phyloP scores from a whole-genome alignment of 2,888 invertebrate species.

The Cerastis rubricosa region DNA sequence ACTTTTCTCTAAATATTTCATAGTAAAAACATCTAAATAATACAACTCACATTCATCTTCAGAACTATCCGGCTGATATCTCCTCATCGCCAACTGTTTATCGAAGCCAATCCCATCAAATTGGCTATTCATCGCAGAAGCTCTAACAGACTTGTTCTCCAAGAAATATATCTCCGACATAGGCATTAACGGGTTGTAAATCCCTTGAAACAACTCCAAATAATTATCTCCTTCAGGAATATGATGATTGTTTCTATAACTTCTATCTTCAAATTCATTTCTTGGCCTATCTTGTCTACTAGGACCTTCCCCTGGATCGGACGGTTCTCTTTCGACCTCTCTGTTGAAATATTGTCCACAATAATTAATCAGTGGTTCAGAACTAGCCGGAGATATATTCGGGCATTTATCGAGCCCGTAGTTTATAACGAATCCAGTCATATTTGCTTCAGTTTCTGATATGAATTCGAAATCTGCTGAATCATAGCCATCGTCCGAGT shows the following conservation, averaged over 20 bases:
- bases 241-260: conserved; percentile 66
- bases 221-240: conserved; percentile 76
- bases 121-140: conserved; percentile 69
- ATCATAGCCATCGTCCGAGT: conserved; percentile 72
- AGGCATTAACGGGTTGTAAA: conserved; percentile 52
- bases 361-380: conserved; percentile 11
- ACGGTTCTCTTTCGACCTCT: background rate
- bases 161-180: conserved; percentile 60
- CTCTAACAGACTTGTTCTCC: conserved; percentile 76
- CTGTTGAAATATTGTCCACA: background rate
- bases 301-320: conserved; percentile 47
- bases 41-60: conserved; percentile 75
- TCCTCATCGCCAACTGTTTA: conserved; percentile 55
- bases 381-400: conserved; percentile 13
- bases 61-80: conserved; percentile 55
- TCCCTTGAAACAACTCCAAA: conserved; percentile 75
- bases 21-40: background rate
- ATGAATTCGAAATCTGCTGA: conserved; percentile 87
- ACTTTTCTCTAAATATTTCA: too few relatives aligned
- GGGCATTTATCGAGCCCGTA: conserved; percentile 10
- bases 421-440: conserved; percentile 67
- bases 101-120: conserved; percentile 75
- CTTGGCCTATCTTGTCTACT: conserved; percentile 36
- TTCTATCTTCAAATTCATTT: conserved; percentile 45
- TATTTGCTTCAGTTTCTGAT: conserved; percentile 78